Base-by-base conservation (phyloP, 2,888 invertebrate species). In the Ectemnius cavifrons region DNA sequence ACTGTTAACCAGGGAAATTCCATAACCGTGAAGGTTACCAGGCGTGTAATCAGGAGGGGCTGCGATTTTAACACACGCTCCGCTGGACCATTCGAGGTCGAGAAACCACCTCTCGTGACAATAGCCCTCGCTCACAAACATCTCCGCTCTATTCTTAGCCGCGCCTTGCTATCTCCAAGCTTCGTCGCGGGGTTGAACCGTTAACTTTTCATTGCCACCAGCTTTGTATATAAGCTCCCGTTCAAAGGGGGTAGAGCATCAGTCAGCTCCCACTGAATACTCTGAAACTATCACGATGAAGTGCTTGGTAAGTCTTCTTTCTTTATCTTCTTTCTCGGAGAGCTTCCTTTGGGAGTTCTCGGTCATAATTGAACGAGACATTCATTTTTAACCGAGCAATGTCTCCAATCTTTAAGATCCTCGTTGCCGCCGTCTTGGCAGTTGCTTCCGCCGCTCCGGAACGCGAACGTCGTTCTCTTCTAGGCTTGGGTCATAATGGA, bases 401-500 rank as follows among this genome's bases (percentile, higher is more conserved):
- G 20, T 18, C 47, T 13, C 18, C 63, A 3, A 52, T 56, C 6
- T 74, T 65, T 4, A 64, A 87, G 85, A 69, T 85, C 59, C 57
- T 85, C 56, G 64, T 86, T 52, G 80, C 77, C 57, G 73, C 77
- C 63, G 78, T 81, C 14, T 60, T 81, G 73, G 84, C 82, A 23
- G 72, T 80, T 18, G 82, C 69, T n/a, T 78, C 80, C n/a, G 86
- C 81, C 27, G 75, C 45, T 57, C 83, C 86, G 0, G 83, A 86
- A 28, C 84, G 86, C 47, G 79, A 86, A 60, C 83, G 86, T 75
- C 87, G 86, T 52, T 86, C 86, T n/a, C 66, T 86, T 16, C 64
- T 86, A 5, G 85, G 71, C 27, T 78, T 75, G 79, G 84, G 83
- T 27, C 78, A 79, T 28, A 76, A 86, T 49, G 84, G 83, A 18